Conservation (phyloP, 2,797 vertebrate species). For the Galago senegalensis region DNA sequence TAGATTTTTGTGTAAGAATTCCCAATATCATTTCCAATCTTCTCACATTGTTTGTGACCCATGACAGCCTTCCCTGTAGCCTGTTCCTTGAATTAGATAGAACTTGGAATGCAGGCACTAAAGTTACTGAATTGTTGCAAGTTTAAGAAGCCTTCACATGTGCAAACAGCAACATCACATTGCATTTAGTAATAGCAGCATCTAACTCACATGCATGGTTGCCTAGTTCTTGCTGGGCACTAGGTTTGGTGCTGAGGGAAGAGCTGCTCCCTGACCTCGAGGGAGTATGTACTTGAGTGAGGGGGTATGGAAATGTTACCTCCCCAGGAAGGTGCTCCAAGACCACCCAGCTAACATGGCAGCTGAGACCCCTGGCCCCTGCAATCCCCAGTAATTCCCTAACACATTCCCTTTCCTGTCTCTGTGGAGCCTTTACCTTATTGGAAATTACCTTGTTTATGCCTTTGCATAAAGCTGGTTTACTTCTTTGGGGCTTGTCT, state of each 20-base stretch:
- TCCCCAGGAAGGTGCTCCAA: background rate
- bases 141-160: background rate
- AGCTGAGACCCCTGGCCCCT: background rate
- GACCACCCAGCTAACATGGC: background rate
- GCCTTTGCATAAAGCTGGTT: background rate
- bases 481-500: background rate
- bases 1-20: background rate
- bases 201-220: fast-evolving
- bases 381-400: background rate
- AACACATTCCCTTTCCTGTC: background rate
- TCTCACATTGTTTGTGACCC: background rate
- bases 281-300: background rate
- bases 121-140: background rate
- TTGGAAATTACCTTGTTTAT: background rate
- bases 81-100: background rate
- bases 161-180: no score
- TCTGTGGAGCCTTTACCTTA: background rate
- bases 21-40: background rate
- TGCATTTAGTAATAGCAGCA: background rate
- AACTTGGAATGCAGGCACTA: background rate
- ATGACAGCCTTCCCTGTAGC: background rate
- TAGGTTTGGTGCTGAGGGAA: background rate
- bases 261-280: background rate
- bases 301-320: background rate
- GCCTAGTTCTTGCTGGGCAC: background rate